These are phyloP conservation scores for Didymodactylos carnosus DNA, from an alignment of 2,888 invertebrate species.

Conservation along the genomic window DNA sequence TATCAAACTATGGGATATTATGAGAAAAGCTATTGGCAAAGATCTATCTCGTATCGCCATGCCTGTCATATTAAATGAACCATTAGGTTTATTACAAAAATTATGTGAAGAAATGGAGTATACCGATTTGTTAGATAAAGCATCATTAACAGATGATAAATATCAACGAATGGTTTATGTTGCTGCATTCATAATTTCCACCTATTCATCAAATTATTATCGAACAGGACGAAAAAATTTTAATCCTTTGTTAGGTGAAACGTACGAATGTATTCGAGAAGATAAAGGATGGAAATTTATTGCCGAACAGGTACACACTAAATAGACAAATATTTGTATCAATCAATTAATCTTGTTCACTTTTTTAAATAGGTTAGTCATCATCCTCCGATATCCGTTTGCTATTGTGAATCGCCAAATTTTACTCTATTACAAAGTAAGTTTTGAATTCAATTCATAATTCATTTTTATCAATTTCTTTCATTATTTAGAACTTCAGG, in stretches of 20 bases:
- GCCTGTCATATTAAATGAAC: constrained; percentile 67
- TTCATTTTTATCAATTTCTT: background rate
- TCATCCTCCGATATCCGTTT: constrained; percentile 62
- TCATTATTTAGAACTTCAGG: constrained; percentile 44
- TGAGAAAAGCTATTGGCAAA: constrained; percentile 71
- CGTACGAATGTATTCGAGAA: constrained; percentile 56
- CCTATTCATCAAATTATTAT: constrained; percentile 51
- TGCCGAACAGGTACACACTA: constrained; percentile 54
- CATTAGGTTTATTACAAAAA: constrained; percentile 57
- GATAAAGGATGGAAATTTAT: constrained; percentile 58
- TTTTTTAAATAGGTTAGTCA: constrained; percentile 48
- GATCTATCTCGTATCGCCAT: constrained; percentile 64
- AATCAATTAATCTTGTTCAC: constrained; percentile 36
- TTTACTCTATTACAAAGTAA: constrained; percentile 54
- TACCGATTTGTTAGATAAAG: constrained; percentile 56
- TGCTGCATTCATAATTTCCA: constrained; percentile 60
- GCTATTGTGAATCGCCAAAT: constrained; percentile 54
- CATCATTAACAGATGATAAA: constrained; percentile 46
- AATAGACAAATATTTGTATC: constrained; percentile 22
- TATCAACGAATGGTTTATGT: constrained; percentile 52
- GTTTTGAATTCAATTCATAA: constrained; percentile 11
- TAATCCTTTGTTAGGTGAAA: constrained; percentile 61
- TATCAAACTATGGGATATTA: constrained; percentile 40
- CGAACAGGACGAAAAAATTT: constrained; percentile 63
- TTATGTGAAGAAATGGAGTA: constrained; percentile 65